These are phyloP conservation scores for Coronaproctus castanopsis DNA, from an alignment of 2,888 invertebrate species.

Conservation along the genomic window DNA sequence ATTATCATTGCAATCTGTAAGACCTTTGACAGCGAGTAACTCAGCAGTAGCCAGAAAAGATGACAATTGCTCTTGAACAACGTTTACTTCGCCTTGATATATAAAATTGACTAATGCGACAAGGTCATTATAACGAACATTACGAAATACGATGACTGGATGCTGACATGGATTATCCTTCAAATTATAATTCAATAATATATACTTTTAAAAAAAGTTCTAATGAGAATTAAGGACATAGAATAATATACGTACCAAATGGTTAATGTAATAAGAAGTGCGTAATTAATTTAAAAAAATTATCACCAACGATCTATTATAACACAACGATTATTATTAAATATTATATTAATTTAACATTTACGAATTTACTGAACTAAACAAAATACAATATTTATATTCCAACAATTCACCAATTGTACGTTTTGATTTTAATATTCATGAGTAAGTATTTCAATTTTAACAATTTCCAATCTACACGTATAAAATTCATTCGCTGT, in stretches of 20 bases:
- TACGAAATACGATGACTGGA: slow-evolving; percentile 59
- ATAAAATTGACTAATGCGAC: slow-evolving; percentile 60
- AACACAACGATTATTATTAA: too few species aligned
- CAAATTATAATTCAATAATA: slow-evolving; percentile 24
- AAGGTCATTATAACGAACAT: slow-evolving; percentile 55
- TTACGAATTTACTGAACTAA: too few species aligned
- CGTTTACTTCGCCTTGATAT: slow-evolving; percentile 64
- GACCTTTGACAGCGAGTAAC: slow-evolving; percentile 51
- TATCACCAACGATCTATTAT: too few species aligned
- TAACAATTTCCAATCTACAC: too few species aligned
- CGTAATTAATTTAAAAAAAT: too few species aligned
- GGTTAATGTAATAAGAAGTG: too few species aligned
- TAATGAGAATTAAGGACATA: background rate
- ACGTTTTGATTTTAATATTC: too few species aligned
- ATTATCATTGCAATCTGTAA: slow-evolving; percentile 34
- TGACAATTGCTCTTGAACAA: slow-evolving; percentile 54
- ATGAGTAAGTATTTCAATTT: too few species aligned
- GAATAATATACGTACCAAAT: background rate
- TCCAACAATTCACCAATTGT: too few species aligned
- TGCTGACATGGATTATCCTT: slow-evolving; percentile 61
- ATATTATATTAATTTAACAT: too few species aligned
- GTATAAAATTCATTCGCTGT: too few species aligned
- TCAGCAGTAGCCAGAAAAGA: slow-evolving; percentile 60
- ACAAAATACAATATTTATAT: too few species aligned
- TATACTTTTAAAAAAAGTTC: background rate